Base-by-base conservation (phyloP, 2,113 vertebrate species). In the Cyprinus carpio region DNA sequence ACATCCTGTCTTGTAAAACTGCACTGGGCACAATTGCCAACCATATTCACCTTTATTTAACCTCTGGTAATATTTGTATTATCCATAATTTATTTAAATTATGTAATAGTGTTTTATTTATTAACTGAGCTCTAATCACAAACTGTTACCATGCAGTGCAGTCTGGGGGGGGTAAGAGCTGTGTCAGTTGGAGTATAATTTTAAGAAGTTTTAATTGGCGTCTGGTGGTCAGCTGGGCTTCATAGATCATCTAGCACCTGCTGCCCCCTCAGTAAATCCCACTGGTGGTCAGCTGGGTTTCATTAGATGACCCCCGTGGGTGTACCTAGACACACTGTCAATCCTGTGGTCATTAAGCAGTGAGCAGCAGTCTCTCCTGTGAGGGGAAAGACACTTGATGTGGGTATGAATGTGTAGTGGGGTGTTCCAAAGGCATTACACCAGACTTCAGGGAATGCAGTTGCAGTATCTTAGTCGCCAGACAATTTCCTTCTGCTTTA, bases 301-400 rank as follows among this genome's bases (percentile, higher is more conserved):
- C 90, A 90, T 91, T 91, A 92, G 92, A 91, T 93, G 90, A 93
- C 91, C 91, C 92, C 92, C 79, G 90, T 90, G 92, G 92, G 87
- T 92, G 87, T 74, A 84, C 64, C 84, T 87, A 88, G 87, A 86
- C 88, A 84, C 87, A 83, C 86, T 18, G 54, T 91, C 90, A 92
- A 89, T 77, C 83, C 77, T 88, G 37, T 51, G 83, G 69, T 86
- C 79, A 88, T 85, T 91, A 82, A 74, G 62, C 58, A 67, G 54
- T 15, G 83, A 79, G 84, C 37, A 43, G 60, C 23, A 46, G 49
- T 60, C 12, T 13, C 56, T 62, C 56, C 56, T 60, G 34, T 40
- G 31, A n/a, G 62, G 25, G 6, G 51, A 67, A 49, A 62, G 8
- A 29, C 62, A 67, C 62, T 49, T 29, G 37, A 8, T 11, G 58